Evolutionary conservation across 2,113 vertebrate species (phyloP).

Genomic region (Willisornis vidua): DNA sequence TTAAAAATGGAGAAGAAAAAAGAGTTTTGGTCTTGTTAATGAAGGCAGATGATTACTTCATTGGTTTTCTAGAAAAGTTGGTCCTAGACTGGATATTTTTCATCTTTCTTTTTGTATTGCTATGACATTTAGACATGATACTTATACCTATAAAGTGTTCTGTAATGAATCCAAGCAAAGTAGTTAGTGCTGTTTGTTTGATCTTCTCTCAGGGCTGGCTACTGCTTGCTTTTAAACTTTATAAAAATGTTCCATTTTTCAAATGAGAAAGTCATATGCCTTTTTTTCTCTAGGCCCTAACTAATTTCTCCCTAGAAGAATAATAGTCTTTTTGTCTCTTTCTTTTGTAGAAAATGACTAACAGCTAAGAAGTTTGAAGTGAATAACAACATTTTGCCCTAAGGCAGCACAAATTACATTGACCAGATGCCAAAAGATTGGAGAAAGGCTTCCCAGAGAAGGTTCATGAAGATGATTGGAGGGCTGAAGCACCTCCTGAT

Average conservation of each 20-base stretch:
- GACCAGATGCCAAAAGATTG: conserved; percentile 67
- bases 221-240: neutral
- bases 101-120: neutral
- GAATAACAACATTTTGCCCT: conserved; percentile 68
- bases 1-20: neutral
- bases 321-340: neutral
- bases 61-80: neutral
- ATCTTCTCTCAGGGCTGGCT: neutral
- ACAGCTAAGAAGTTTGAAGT: conserved; percentile 74
- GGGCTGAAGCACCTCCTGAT: rapidly evolving
- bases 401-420: conserved; percentile 62
- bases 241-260: neutral
- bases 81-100: neutral
- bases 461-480: no score
- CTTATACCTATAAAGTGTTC: neutral
- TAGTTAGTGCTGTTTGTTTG: neutral
- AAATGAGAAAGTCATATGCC: neutral
- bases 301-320: neutral
- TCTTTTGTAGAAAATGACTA: conserved; percentile 74
- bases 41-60: neutral
- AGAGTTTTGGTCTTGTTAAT: neutral
- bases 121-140: neutral
- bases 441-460: neutral
- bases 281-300: neutral
- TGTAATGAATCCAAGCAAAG: neutral